Evolutionary conservation across 2,113 vertebrate species (phyloP), one percentile per base, ranked within the genome.

Genomic region (Seriola aureovittata): DNA sequence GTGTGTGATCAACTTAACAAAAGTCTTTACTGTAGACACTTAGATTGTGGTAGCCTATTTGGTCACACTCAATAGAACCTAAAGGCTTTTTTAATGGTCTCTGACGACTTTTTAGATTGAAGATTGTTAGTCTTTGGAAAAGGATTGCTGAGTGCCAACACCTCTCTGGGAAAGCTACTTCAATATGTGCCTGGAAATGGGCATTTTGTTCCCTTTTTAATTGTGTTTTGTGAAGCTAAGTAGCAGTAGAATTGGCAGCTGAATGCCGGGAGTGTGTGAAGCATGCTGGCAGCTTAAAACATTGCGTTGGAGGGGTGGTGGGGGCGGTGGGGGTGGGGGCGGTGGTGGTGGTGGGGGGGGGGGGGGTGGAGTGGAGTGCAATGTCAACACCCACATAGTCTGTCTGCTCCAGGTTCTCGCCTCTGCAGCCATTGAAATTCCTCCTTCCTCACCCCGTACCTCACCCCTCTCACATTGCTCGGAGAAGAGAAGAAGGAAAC

Each of bases 41-140:
- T 85, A 90, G 71, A 87, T 92, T 89, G 74, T 71, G 74, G 72
- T 78, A 64, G 87, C 71, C 75, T 84, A 78, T 86, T 92, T 85
- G 85, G 93, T 93, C 91, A 93, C 86, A 86, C 91, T 92, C 93
- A 91, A 89, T 95, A 92, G 88, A 92, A 89, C 75, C 78, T 90
- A 60, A 93, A 88, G 68, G 81, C 77, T 58, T 85, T 77, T 93
- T 93, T 91, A 94, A 93, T 88, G 81, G 86, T 88, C 90, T 93
- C 87, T 87, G 66, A 91, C 81, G 63, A 89, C 81, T 89, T 85
- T 93, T 89, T 89, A 91, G 86, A 90, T 90, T 80, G 78, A 84
- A 78, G 87, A 89, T 84, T 90, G 81, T 90, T 91, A 88, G 82
- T 92, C 77, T 91, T 90, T 89, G 85, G 86, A 89, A 91, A 90